Conservation (phyloP, 2,888 invertebrate genomes). For the Stenodema calcarata region DNA sequence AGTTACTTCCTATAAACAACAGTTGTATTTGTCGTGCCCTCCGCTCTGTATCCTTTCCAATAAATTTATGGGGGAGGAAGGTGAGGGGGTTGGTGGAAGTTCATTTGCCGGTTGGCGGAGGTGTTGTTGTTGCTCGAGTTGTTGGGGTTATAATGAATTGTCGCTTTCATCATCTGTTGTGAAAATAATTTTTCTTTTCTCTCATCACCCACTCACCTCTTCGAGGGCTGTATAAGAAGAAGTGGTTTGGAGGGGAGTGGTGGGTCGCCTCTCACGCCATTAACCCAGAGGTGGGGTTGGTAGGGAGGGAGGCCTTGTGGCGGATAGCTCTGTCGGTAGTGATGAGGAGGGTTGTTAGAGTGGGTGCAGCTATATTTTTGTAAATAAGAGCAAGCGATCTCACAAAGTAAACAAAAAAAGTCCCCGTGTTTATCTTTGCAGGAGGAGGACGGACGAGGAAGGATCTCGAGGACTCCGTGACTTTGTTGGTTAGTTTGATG, state of each 20-base stretch:
- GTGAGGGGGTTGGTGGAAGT: neutral
- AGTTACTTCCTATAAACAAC: neutral
- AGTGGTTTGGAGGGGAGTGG: neutral
- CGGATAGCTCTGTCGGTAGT: too few relatives aligned
- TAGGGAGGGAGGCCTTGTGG: neutral
- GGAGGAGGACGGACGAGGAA: neutral
- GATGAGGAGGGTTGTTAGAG: neutral
- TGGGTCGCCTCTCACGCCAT: neutral
- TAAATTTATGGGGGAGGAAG: neutral
- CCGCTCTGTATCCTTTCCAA: neutral
- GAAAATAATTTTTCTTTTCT: conserved; percentile 14
- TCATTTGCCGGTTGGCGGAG: neutral
- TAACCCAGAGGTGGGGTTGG: neutral
- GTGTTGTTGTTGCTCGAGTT: neutral
- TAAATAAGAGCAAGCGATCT: neutral
- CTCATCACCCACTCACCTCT: neutral
- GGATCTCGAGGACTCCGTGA: neutral
- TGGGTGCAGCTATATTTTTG: neutral
- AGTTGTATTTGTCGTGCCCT: neutral
- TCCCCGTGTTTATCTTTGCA: neutral
- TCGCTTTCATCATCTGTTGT: conserved; percentile 3
- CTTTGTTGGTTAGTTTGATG: neutral
- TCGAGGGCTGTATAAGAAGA: neutral
- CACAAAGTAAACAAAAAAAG: neutral
- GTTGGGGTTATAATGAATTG: conserved; percentile 11